Percentiles rank a stretch among this genome's conserved stretches.
Evolutionary conservation across 2,888 invertebrate genomes (phyloP).

Genomic region (Tiphia femorata): DNA sequence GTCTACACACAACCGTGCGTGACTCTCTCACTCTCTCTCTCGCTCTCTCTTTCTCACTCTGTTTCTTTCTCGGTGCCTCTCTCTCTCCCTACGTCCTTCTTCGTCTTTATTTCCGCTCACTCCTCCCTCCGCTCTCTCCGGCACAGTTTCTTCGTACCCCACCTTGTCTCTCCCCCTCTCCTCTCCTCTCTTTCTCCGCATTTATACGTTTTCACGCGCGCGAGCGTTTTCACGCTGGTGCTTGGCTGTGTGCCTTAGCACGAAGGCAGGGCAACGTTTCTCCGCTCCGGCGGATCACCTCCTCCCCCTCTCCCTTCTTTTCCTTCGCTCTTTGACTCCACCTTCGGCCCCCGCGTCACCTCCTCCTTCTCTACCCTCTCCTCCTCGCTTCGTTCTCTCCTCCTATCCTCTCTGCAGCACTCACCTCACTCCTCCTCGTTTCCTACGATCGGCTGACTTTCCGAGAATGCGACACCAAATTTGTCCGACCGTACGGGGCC

Average conservation of each 20-base stretch:
- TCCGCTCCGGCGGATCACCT: neutral
- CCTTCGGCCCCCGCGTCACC: constrained; percentile 23
- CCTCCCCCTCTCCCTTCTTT: no score
- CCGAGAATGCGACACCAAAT: constrained; percentile 43
- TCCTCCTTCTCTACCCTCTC: constrained; percentile 12
- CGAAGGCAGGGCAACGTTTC: neutral
- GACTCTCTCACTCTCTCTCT: constrained; percentile 24
- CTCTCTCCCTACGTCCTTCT: neutral
- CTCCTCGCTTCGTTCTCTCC: constrained; percentile 16
- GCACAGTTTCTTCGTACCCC: neutral
- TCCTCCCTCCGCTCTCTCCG: constrained; percentile 4
- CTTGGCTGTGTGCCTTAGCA: constrained; percentile 7
- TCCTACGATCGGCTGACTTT: constrained; percentile 42
- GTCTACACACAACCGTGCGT: constrained; percentile 59
- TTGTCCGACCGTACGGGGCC: constrained; percentile 35
- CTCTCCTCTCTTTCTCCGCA: constrained; percentile 2
- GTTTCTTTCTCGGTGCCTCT: neutral
- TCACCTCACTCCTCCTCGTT: no score
- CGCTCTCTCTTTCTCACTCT: constrained; percentile 17
- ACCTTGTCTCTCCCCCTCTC: neutral
- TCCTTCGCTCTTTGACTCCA: constrained; percentile 31
- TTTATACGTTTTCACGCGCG: neutral
- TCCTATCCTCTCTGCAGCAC: constrained; percentile 5
- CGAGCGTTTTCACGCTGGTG: constrained; percentile 11
- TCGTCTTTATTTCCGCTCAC: neutral